A percentile compares a stretch with the other conserved stretches of the same genome.
Evolutionary conservation across 53 echinoderm and acorn worm genomes (phyloP).

Genomic region (Holothuria scabra): DNA sequence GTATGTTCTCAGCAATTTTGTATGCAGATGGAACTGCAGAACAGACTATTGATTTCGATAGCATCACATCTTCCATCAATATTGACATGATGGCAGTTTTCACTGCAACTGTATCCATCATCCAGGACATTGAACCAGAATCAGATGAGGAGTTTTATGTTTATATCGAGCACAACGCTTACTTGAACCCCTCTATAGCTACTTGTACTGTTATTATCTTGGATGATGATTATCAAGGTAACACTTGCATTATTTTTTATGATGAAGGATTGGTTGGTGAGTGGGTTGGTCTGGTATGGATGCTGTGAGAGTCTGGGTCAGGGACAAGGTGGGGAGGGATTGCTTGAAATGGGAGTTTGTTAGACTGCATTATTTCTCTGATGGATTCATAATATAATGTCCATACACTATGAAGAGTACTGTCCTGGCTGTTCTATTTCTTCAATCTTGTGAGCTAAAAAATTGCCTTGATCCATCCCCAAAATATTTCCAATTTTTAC

Average conservation of each 20-base stretch:
- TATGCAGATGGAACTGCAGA: conserved; percentile 41
- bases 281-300: too few relatives aligned
- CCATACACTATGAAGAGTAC: too few relatives aligned
- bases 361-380: too few relatives aligned
- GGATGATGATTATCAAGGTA: conserved; percentile 45
- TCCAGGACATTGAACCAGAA: conserved; percentile 16
- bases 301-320: too few relatives aligned
- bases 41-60: conserved; percentile 16
- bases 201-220: conserved; percentile 32
- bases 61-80: background rate
- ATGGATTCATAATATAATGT: too few relatives aligned
- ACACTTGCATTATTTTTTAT: background rate
- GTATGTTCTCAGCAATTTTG: conserved; percentile 18
- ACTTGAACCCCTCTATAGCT: background rate
- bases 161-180: conserved; percentile 1
- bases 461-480: too few relatives aligned
- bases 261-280: too few relatives aligned
- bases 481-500: too few relatives aligned
- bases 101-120: conserved; percentile 26
- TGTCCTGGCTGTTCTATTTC: too few relatives aligned
- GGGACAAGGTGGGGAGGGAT: too few relatives aligned
- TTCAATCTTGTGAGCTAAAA: too few relatives aligned
- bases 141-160: conserved; percentile 36
- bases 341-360: too few relatives aligned
- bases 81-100: background rate